Conservation (phyloP, 2,888 invertebrate genomes). For the Xylota segnis region DNA sequence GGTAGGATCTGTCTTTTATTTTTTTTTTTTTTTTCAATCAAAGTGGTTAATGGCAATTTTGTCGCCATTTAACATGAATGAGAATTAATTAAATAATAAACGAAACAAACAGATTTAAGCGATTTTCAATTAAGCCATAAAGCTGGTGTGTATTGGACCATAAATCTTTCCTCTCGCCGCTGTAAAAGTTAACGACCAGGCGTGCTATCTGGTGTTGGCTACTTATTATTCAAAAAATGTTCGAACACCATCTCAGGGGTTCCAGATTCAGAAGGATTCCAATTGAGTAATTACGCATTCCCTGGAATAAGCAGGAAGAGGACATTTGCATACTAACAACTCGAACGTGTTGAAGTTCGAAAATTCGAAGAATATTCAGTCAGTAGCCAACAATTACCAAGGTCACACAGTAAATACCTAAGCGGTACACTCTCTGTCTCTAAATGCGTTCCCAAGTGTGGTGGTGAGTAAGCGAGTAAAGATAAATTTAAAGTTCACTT, state of each 20-base stretch:
- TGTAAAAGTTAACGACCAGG: slow-evolving; percentile 39
- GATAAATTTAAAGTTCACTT: slow-evolving; percentile 66
- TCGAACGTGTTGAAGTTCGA: slow-evolving; percentile 56
- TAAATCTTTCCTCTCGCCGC: slow-evolving; percentile 44
- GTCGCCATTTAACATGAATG: slow-evolving; percentile 53
- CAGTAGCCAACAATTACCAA: slow-evolving; percentile 47
- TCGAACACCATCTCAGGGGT: slow-evolving; percentile 5
- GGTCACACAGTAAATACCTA: slow-evolving; percentile 34
- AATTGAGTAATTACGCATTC: slow-evolving; percentile 68
- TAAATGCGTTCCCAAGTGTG: slow-evolving; percentile 12
- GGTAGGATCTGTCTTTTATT: slow-evolving; percentile 15
- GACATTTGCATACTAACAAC: slow-evolving; percentile 68
- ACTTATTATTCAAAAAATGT: slow-evolving; percentile 67
- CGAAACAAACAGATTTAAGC: slow-evolving; percentile 53
- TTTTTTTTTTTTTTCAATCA: slow-evolving; percentile 25
- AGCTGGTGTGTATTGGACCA: slow-evolving; percentile 52
- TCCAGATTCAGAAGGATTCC: slow-evolving; percentile 48
- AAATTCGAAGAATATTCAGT: slow-evolving; percentile 49
- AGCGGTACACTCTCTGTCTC: slow-evolving; percentile 11
- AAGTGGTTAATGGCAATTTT: slow-evolving; percentile 53
- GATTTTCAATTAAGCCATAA: slow-evolving; percentile 68
- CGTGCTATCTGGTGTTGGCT: slow-evolving; percentile 18
- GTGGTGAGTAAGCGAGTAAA: slow-evolving; percentile 7
- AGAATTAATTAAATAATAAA: slow-evolving; percentile 65
- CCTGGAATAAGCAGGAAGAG: slow-evolving; percentile 31